Conservation (phyloP, 2,797 vertebrate genomes). For the Anguilla megastoma region DNA sequence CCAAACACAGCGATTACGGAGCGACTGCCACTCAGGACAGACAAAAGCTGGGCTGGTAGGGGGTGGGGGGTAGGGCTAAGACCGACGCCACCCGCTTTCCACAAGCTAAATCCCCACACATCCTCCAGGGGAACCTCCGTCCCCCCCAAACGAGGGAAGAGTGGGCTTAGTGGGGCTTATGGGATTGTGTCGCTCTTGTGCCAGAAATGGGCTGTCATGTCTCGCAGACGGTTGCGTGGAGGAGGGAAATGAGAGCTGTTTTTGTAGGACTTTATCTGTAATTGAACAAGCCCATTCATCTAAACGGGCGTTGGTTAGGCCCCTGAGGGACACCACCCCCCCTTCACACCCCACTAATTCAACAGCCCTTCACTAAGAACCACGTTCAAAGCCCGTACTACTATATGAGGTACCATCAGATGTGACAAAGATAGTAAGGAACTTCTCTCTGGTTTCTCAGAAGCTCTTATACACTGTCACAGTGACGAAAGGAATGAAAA, state of each 20-base stretch:
- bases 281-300: background rate
- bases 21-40: background rate
- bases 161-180: background rate
- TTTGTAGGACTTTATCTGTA: background rate
- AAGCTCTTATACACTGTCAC: too few species aligned
- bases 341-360: background rate
- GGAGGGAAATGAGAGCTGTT: background rate
- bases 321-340: background rate
- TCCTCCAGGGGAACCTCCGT: background rate
- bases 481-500: background rate
- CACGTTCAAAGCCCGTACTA: background rate
- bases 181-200: background rate
- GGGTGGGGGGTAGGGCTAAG: background rate
- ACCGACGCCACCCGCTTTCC: background rate
- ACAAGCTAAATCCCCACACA: background rate
- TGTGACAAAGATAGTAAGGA: background rate
- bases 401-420: background rate
- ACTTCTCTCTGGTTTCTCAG: background rate
- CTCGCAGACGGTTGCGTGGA: background rate
- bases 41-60: background rate
- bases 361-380: background rate
- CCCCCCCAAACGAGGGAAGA: background rate
- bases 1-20: background rate
- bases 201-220: slow-evolving; percentile 11
- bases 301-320: background rate